Percentiles rank a stretch among this genome's conserved stretches.
Conservation (phyloP, 2,888 invertebrate genomes). For the Nephrotoma guestfalica region DNA sequence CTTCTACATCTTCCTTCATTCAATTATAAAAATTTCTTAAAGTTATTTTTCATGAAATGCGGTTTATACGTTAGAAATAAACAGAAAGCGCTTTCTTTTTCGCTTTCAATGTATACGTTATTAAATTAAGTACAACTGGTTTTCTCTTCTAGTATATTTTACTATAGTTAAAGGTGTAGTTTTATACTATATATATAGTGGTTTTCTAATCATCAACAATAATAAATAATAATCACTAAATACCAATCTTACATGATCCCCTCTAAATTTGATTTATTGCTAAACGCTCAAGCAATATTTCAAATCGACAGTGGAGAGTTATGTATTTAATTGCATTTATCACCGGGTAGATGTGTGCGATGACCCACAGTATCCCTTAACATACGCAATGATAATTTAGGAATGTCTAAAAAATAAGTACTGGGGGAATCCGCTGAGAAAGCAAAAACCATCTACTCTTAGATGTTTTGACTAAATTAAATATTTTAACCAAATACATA, state of each 20-base stretch:
- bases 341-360: too few relatives aligned
- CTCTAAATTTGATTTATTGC: not conserved
- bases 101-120: not conserved
- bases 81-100: not conserved
- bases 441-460: too few relatives aligned
- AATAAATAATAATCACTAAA: not conserved
- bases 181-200: not conserved
- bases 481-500: too few relatives aligned
- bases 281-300: not conserved
- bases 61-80: not conserved
- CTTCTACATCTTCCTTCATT: not conserved
- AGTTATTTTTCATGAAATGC: not conserved
- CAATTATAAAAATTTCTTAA: not conserved
- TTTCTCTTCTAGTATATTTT: not conserved
- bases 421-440: too few relatives aligned
- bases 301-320: not conserved
- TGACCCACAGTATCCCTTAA: too few relatives aligned
- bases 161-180: not conserved
- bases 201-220: not conserved
- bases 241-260: not conserved
- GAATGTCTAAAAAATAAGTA: too few relatives aligned
- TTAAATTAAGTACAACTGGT: not conserved
- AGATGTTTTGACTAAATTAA: too few relatives aligned
- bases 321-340: too few relatives aligned
- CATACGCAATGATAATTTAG: too few relatives aligned